Conservation (phyloP, 2,888 invertebrate genomes). For the Aleiodes leptofemur region DNA sequence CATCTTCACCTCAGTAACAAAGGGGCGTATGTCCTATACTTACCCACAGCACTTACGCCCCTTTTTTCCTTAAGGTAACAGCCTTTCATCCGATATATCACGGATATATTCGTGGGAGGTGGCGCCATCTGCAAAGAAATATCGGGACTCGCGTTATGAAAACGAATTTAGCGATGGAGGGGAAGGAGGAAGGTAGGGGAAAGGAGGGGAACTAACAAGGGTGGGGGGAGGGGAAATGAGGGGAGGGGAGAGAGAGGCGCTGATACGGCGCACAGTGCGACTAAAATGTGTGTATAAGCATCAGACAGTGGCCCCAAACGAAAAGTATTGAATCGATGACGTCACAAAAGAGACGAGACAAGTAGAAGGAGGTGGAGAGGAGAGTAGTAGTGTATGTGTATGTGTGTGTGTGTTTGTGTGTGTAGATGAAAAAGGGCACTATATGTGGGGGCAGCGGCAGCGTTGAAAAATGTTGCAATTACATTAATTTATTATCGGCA, state of each 20-base stretch:
- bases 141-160: neutral
- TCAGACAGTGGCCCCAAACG: conserved; percentile 56
- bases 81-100: too few species aligned
- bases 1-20: too few species aligned
- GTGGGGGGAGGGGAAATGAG: too few species aligned
- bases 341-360: conserved; percentile 73
- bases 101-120: neutral
- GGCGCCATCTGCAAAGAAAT: neutral
- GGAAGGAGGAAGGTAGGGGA: neutral
- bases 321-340: conserved; percentile 75
- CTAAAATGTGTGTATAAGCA: conserved; percentile 38
- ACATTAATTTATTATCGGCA: conserved; percentile 65
- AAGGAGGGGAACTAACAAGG: too few species aligned
- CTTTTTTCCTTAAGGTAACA: too few species aligned
- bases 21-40: too few species aligned
- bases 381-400: too few species aligned
- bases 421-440: conserved; percentile 54
- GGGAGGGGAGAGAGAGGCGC: too few species aligned
- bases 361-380: conserved; percentile 64
- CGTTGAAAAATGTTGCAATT: conserved; percentile 71
- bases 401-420: too few species aligned
- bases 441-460: conserved; percentile 55
- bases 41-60: too few species aligned
- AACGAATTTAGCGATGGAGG: too few species aligned
- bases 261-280: neutral